These are phyloP conservation scores for Motacilla alba DNA, from an alignment of 2,113 vertebrate genomes.

Conservation along the genomic window DNA sequence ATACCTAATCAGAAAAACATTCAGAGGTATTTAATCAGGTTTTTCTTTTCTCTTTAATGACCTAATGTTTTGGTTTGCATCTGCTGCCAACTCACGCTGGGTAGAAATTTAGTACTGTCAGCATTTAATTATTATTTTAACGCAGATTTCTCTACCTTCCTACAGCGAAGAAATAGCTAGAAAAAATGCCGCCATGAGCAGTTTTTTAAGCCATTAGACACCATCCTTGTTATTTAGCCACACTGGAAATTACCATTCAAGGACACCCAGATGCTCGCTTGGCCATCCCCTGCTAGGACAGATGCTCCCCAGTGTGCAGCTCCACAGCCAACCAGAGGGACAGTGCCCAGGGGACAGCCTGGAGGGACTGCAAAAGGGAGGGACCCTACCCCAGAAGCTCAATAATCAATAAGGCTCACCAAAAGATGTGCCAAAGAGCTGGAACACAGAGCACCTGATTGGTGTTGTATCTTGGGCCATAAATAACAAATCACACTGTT, in stretches of 20 bases:
- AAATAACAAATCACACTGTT: neutral
- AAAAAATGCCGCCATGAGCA: constrained; percentile 13
- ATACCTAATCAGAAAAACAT: constrained; percentile 71
- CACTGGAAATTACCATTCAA: constrained; percentile 18
- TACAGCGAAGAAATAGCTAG: constrained; percentile 70
- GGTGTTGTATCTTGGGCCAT: neutral
- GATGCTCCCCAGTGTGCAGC: neutral
- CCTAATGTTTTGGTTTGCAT: constrained; percentile 74
- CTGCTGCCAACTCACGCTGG: constrained; percentile 72
- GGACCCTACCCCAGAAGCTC: neutral
- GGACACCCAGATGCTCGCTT: neutral
- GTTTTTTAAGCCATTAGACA: constrained; percentile 43
- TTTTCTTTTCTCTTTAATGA: constrained; percentile 61
- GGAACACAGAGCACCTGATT: neutral
- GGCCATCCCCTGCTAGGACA: neutral
- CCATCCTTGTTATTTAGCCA: neutral
- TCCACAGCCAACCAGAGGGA: neutral
- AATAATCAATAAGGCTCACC: rapidly evolving
- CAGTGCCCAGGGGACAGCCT: neutral
- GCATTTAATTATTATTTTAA: constrained; percentile 84
- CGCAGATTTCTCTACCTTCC: constrained; percentile 74
- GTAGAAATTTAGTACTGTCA: constrained; percentile 76
- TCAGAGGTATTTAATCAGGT: constrained; percentile 69
- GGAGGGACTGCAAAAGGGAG: neutral
- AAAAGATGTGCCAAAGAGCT: neutral